Conservation (phyloP, 2,113 vertebrate genomes). For the Ellobius talpinus region DNA sequence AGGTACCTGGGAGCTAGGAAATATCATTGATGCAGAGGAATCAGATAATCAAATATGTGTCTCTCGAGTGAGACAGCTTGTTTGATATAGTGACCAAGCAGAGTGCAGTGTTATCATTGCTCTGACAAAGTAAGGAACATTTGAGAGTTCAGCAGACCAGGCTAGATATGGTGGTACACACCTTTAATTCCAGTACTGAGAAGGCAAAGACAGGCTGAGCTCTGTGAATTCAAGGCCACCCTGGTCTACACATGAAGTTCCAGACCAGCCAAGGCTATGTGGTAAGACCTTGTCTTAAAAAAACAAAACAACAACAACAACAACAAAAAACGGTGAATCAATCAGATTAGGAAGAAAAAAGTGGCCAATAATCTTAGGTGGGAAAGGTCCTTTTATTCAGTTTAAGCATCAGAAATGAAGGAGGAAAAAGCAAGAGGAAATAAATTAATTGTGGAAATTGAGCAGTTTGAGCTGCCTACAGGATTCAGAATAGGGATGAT, state of each 20-base stretch:
- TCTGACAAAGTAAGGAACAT: neutral
- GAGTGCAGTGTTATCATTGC: neutral
- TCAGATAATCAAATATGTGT: neutral
- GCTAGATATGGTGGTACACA: too few relatives aligned
- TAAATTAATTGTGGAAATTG: neutral
- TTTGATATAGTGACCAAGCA: constrained; percentile 3
- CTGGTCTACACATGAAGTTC: neutral
- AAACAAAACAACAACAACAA: neutral
- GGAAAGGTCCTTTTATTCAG: neutral
- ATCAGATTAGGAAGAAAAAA: neutral
- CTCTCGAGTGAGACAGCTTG: neutral
- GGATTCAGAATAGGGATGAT: constrained; percentile 30
- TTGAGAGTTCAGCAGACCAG: neutral
- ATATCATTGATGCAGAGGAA: neutral
- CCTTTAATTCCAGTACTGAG: neutral
- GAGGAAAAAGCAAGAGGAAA: neutral
- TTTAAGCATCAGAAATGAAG: neutral
- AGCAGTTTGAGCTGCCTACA: neutral
- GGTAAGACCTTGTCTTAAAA: neutral
- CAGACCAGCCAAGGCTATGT: neutral
- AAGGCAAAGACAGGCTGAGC: neutral
- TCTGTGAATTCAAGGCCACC: neutral
- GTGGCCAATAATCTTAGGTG: neutral
- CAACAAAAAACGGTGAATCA: neutral
- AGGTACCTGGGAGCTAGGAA: neutral